Conservation (phyloP, 2,797 vertebrate genomes). For the Notolabrus celidotus region DNA sequence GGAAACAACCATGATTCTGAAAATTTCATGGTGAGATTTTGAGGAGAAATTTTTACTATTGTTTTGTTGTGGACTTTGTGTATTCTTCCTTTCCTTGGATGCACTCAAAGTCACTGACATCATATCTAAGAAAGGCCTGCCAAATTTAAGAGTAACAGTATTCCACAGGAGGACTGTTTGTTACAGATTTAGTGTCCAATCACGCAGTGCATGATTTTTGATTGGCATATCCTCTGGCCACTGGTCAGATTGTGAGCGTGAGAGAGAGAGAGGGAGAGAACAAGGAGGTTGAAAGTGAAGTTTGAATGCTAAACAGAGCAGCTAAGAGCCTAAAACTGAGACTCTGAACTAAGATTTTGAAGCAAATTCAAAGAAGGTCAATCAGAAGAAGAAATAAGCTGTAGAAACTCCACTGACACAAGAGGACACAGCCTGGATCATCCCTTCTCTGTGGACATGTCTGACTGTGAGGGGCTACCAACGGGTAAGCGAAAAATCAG, state of each 20-base stretch:
- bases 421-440: constrained; percentile 51
- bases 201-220: constrained; percentile 78
- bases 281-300: constrained; percentile 45
- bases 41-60: not conserved
- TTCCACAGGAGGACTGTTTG: constrained; percentile 85
- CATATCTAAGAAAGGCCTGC: constrained; percentile 31
- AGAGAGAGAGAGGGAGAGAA: constrained; percentile 43
- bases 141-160: constrained; percentile 74
- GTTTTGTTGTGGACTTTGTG: not conserved
- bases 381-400: constrained; percentile 20
- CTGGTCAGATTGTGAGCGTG: constrained; percentile 76
- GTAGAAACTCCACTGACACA: constrained; percentile 15
- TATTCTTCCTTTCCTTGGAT: not conserved
- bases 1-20: constrained; percentile 17
- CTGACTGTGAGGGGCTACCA: constrained; percentile 93
- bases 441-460: constrained; percentile 85
- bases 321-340: constrained; percentile 22
- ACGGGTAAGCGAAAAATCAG: constrained; percentile 87
- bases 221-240: constrained; percentile 87
- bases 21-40: constrained; percentile 1
- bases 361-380: constrained; percentile 5
- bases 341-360: constrained; percentile 2
- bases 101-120: constrained; percentile 31
- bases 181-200: constrained; percentile 97
- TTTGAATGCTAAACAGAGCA: constrained; percentile 38